Evolutionary conservation across 1,140 invertebrate species (phyloP), one percentile per base, ranked within the genome.

Genomic region (Odontomachus brunneus): DNA sequence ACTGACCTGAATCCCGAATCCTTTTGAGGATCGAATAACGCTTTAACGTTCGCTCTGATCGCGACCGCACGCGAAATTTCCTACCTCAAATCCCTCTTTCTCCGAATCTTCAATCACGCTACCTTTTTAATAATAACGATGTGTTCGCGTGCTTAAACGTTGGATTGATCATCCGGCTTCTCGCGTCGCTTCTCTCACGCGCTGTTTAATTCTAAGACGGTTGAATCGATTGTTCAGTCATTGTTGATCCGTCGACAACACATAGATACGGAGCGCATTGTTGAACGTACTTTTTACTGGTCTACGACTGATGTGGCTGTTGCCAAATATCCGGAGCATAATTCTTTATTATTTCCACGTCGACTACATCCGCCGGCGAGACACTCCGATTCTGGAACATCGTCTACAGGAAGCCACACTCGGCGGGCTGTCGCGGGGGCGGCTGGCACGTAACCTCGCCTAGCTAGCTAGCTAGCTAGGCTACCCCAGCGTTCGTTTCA

Each of bases 1-100:
- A 66, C 69, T 81, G 88, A 89, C 88, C 88, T 44, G 67, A 78
- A 89, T 89, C 73, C 65, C 33, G 57, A 48, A 89, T 83, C 67
- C 66, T 86, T 76, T 72, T 49, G 29, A 75, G 59, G 71, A 88
- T 82, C 71, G 66, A 51, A 72, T 71, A 75, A 38, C 65, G 29
- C 38, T 65, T 53, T 76, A 76, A 66, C 62, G 26, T 66, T 44
- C 55, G n/a, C 1, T 3, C 38, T 55, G 14, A 33, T 63, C 60
- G 53, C 24, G 59, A 82, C 48, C 12, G 29, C 49, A 26, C 63
- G 49, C 75, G 63, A 63, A 57, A n/a, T 9, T 59, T 19, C 44
- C 55, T 59, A 29, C 29, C 15, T n/a, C 66, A 12, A 3, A 51
- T 19, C 19, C 22, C 22, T 1, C 24, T 65, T 74, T 55, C 33